Base-by-base conservation (phyloP, 2,888 invertebrate genomes). In the Agrotis segetum region DNA sequence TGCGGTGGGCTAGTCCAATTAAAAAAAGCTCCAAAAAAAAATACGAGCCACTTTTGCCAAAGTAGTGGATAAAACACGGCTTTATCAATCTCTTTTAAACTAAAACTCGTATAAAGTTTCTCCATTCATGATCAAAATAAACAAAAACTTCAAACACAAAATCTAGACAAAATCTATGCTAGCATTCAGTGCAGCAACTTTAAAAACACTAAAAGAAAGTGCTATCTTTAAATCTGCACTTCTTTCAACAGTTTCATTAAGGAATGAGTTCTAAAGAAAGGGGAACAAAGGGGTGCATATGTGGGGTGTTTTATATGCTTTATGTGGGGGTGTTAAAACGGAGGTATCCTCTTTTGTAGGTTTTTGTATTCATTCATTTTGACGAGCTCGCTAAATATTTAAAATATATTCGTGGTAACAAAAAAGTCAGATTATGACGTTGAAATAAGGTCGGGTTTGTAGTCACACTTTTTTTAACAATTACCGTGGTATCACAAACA, bases 191-290 rank as follows among this genome's bases (percentile, higher is more conserved):
- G 34, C n/a, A 40, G 34, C 52, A 67, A 64, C 50, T 75, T 74
- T 61, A 40, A 46, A 79, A 79, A 69, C 68, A 76, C 76, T 69
- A 60, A 68, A 67, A 62, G 61, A 58, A 82, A 79, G 76, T 76
- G 79, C 77, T 79, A 71, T 73, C 79, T 74, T 77, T 74, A 82
- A 79, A 79, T 80, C 76, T 68, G 16, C 59, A 79, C 71, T 71
- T 70, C 77, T 79, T 46, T 71, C 46, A 56, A 71, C 68, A 59
- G 77, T 73, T 79, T 79, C 83, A 82, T 82, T 79, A 79, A 5
- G 59, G 16, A 76, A 79, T 74, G 82, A 82, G 82, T 53, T 65
- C 64, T 55, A 64, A 69, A 73, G 71, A 69, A 75, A 73, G 16
- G 59, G 49, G 47, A 63, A 64, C 58, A 52, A 24, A 59, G 44